Base-by-base conservation (phyloP, 2,888 invertebrate species). In the Carabus problematicus region DNA sequence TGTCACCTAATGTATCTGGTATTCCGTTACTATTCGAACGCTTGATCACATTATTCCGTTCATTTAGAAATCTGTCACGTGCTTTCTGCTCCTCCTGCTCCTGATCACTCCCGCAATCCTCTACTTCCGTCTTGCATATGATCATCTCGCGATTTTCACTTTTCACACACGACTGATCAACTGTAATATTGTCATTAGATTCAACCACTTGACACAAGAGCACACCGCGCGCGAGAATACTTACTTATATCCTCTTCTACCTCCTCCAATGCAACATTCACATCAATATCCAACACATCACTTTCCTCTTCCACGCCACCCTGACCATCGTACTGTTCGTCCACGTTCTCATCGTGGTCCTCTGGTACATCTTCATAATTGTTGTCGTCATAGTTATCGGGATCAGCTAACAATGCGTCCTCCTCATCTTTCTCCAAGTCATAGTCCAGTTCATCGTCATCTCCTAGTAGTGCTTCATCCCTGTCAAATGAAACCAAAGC, bases 361-460 rank as follows among this genome's bases (percentile, higher is more conserved):
- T 12, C 45, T 45, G 45, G 3, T 12, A 45, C 45, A 12, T 12
- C 12, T 47, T 71, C 54, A 43, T 74, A 75, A 70, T 76, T 74
- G 29, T 75, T 77, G 72, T 78, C 75, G 73, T 80, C 79, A 75
- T 77, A 79, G 72, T 78, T 76, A 76, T 79, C 78, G 75, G 82
- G 81, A 74, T 82, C 83, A 40, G 82, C 83, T 74, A 83, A 76
- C 45, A 83, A 78, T 12, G 82, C 83, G 75, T 83, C 82, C 76
- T 83, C 83, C 73, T 83, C 83, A 58, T 83, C 83, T 72, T 82
- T 82, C 69, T 80, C 81, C 60, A 83, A 75, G 72, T 83, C 82
- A 71, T 82, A 82, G 62, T 81, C 83, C 67, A 81, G 80, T 58
- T 82, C 82, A 19, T 80, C 81, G 42, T 82, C 80, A 73, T 82